Conservation (phyloP, 2,797 vertebrate species). For the Pseudochirops cupreus region DNA sequence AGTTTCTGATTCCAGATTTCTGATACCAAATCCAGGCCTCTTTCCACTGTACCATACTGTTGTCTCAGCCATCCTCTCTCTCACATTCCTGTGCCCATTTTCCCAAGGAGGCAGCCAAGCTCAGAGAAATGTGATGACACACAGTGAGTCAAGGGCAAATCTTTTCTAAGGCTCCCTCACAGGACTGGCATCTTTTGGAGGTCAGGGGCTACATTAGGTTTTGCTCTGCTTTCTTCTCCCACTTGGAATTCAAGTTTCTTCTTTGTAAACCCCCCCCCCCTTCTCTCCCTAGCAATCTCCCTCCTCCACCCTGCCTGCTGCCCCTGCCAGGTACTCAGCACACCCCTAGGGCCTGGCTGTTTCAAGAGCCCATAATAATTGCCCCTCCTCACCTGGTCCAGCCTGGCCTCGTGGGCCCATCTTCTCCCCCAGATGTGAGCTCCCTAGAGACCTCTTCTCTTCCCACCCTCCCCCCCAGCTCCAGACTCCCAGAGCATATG, state of each 20-base stretch:
- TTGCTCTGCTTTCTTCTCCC: background rate
- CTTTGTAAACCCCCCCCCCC: background rate
- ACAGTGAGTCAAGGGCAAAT: background rate
- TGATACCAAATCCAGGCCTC: background rate
- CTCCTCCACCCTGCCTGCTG: background rate
- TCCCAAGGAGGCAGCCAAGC: background rate
- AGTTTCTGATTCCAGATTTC: background rate
- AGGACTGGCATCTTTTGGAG: background rate
- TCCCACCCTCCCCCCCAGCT: conserved; percentile 30
- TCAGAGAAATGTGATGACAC: background rate
- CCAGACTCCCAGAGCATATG: conserved; percentile 65
- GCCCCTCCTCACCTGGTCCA: background rate
- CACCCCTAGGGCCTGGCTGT: background rate
- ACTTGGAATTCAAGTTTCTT: background rate
- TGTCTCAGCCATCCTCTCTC: background rate
- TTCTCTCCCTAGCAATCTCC: background rate
- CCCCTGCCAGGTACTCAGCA: background rate
- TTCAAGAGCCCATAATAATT: background rate
- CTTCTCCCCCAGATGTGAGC: conserved; percentile 42
- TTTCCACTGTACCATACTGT: background rate
- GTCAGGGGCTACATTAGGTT: background rate
- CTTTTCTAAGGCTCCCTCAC: background rate
- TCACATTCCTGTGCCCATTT: background rate
- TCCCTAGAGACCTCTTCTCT: background rate
- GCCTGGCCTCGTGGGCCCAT: background rate